phyloP scores from a whole-genome alignment of 1,140 invertebrate species.

The Teleogryllus occipitalis region DNA sequence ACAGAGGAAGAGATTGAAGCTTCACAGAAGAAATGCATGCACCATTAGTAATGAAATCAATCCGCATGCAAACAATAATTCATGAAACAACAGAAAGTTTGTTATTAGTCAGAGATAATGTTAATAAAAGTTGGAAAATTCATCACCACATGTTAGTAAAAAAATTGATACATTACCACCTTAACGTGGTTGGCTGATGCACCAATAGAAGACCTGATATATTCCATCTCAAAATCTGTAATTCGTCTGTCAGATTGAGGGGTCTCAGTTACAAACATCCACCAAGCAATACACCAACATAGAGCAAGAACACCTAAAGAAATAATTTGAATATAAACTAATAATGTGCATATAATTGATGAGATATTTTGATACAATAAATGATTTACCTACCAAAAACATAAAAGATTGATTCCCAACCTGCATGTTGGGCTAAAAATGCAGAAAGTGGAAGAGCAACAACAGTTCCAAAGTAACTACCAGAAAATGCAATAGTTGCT shows the following conservation, averaged over 20 bases:
- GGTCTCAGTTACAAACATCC: constrained; percentile 59
- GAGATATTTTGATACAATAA: background rate
- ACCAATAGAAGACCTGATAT: constrained; percentile 51
- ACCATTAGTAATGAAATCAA: too few species aligned
- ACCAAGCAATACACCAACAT: constrained; percentile 65
- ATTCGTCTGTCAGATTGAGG: constrained; percentile 70
- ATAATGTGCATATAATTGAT: background rate
- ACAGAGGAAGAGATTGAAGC: too few species aligned
- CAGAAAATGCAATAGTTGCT: constrained; percentile 70
- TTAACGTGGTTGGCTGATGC: constrained; percentile 16
- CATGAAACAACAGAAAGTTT: too few species aligned
- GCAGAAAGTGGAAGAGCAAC: constrained; percentile 69
- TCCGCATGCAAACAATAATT: too few species aligned
- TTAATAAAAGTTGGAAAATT: background rate
- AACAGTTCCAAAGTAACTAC: constrained; percentile 74
- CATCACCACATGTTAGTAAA: background rate
- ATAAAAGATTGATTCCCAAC: constrained; percentile 85
- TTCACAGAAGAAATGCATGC: too few species aligned
- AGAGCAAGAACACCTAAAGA: constrained; percentile 51
- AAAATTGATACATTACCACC: constrained; percentile 11
- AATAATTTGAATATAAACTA: background rate
- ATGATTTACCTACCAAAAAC: constrained; percentile 55
- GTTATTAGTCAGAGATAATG: too few species aligned
- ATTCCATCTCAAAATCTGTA: constrained; percentile 61
- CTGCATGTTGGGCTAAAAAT: constrained; percentile 57